Percentiles rank a stretch among this genome's conserved stretches.
Evolutionary conservation across 2,113 vertebrate genomes (phyloP).

Genomic region (Sorex fumeus): DNA sequence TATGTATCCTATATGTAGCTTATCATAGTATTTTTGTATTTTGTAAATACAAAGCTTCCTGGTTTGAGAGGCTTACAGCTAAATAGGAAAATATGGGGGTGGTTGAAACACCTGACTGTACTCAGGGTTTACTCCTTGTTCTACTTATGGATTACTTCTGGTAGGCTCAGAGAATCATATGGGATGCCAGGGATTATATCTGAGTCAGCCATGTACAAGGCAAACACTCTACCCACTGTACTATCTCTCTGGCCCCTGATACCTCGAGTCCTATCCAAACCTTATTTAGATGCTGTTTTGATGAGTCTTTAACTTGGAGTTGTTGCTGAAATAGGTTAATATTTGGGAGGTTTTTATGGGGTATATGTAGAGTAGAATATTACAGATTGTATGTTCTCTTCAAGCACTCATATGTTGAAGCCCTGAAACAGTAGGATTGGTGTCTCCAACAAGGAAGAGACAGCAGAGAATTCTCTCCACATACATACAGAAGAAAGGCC

Average conservation of each 20-base stretch:
- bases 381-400: neutral
- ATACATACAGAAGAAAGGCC: neutral
- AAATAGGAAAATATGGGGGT: neutral
- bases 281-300: conserved; percentile 4
- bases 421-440: neutral
- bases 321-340: neutral
- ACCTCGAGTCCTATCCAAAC: neutral
- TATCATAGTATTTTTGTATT: neutral
- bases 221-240: too few species aligned
- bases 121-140: too few species aligned
- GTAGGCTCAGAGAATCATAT: too few species aligned
- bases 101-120: too few species aligned
- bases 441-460: neutral
- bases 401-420: neutral
- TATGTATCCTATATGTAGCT: neutral
- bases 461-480: neutral
- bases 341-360: neutral
- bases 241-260: neutral
- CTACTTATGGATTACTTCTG: too few species aligned
- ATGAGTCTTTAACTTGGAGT: neutral
- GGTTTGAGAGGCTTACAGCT: neutral
- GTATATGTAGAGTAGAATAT: neutral
- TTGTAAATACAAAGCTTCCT: neutral
- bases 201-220: too few species aligned
- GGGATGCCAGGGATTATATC: too few species aligned